Percentiles rank a stretch among this genome's conserved stretches.
Evolutionary conservation across 2,113 vertebrate species (phyloP).

Genomic region (Corydoras maculifer): DNA sequence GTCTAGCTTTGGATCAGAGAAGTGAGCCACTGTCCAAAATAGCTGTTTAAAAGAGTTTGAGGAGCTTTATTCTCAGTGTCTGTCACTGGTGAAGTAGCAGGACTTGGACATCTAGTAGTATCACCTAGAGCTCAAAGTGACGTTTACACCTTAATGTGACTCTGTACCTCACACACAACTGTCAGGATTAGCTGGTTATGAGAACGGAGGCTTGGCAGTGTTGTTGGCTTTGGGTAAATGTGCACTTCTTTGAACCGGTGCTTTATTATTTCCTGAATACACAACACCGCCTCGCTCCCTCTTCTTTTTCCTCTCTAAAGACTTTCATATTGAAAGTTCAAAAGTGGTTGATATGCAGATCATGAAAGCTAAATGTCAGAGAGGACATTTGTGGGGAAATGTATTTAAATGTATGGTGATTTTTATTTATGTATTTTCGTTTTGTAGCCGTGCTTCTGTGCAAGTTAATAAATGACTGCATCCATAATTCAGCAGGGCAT

Average conservation of each 20-base stretch:
- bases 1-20: too few relatives aligned
- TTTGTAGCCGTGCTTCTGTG: conserved; percentile 1
- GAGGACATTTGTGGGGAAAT: conserved; percentile 13
- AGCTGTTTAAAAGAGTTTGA: too few relatives aligned
- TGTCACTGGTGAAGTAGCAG: neutral
- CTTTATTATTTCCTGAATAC: conserved; percentile 20
- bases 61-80: too few relatives aligned
- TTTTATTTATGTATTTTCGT: neutral
- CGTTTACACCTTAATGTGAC: too few relatives aligned
- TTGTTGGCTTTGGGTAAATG: conserved; percentile 7
- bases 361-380: conserved; percentile 31
- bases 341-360: conserved; percentile 26
- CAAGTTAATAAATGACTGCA: conserved; percentile 20
- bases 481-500: conserved; percentile 16
- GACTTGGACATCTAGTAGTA: neutral
- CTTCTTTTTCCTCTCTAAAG: conserved; percentile 18
- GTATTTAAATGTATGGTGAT: conserved; percentile 26
- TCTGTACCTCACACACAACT: too few relatives aligned
- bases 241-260: conserved; percentile 25
- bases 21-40: too few relatives aligned
- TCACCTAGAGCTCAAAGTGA: too few relatives aligned
- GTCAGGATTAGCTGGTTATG: neutral
- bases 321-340: conserved; percentile 17
- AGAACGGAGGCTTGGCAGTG: neutral
- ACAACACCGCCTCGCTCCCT: conserved; percentile 5